A percentile compares a stretch with the other conserved stretches of the same genome.
Conservation (phyloP, 2,797 vertebrate genomes). For the Esox lucius region DNA sequence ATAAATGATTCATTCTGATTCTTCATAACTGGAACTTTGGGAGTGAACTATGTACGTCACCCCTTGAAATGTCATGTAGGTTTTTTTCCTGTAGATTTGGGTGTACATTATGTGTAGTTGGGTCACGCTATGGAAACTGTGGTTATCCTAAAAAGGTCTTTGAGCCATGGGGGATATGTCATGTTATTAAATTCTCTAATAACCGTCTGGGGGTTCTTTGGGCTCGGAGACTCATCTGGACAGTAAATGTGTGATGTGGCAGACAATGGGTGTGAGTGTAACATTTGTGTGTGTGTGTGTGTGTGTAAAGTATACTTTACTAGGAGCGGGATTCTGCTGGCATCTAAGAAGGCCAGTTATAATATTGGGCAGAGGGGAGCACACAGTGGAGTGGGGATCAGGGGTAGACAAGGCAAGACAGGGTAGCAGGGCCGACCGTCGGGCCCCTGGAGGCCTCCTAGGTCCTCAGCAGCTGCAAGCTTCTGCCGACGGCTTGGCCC, state of each 20-base stretch:
- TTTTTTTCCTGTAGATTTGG: conserved; percentile 13
- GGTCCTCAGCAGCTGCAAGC: conserved; percentile 96
- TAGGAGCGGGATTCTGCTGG: conserved; percentile 66
- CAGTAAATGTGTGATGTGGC: conserved; percentile 60
- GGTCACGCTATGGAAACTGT: conserved; percentile 44
- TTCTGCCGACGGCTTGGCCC: conserved; percentile 89
- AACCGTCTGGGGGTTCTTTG: conserved; percentile 64
- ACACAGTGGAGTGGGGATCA: conserved; percentile 46
- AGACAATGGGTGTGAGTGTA: conserved; percentile 57
- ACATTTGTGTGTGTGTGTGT: conserved; percentile 48
- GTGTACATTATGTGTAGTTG: conserved; percentile 37
- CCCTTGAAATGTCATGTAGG: conserved; percentile 18
- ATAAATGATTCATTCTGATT: conserved; percentile 27
- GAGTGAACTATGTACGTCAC: conserved; percentile 1
- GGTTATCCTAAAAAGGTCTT: conserved; percentile 38
- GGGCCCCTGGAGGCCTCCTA: conserved; percentile 50
- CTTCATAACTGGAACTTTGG: conserved; percentile 25
- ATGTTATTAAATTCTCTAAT: conserved; percentile 54
- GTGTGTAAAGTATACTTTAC: conserved; percentile 51
- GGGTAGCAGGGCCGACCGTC: conserved; percentile 55
- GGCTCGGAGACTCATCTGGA: conserved; percentile 60
- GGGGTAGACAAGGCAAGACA: conserved; percentile 77
- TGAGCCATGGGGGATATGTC: conserved; percentile 52
- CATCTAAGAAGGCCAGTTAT: conserved; percentile 63
- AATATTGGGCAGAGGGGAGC: conserved; percentile 57